Base-by-base conservation (phyloP, 2,888 invertebrate species). In the Heteropelma amictum region DNA sequence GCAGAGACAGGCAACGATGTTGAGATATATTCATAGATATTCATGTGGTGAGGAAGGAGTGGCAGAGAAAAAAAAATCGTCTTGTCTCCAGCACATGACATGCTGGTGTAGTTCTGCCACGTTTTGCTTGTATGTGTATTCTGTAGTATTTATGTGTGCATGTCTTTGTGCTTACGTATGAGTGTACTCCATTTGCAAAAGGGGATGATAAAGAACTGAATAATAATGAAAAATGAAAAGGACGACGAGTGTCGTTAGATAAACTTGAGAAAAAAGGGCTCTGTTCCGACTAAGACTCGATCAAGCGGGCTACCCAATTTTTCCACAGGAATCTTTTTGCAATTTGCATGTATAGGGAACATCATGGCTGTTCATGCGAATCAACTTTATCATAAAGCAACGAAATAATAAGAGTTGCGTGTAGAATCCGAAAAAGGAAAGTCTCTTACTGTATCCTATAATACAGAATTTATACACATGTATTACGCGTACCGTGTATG, bases 221-320 rank as follows among this genome's bases (percentile, higher is more conserved):
- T 53, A 63, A 69, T 58, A 51, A 56, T 49, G 71, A 63, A 75
- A 75, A 71, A 71, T 53, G 56, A 67, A 71, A 49, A 61, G 42
- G 61, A 54, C 40, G 61, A 67, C 65, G 49, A 42, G 47, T 49
- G 49, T 71, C 60, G 56, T 61, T 65, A 56, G 30, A 65, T 56
- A 61, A 47, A 21, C n/a, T 12, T 12, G 54, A 23, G 42, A 21
- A 40, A 30, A 63, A 64, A 40, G 54, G 56, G 42, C 40, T 40
- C 38, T 35, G 33, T 35, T 19, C 14, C 49, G 60, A 38, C 58
- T 68, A 42, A 54, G 40, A 54, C 42, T 60, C 60, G 30, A 45
- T 49, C 42, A 63, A 42, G n/a, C 45, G 21, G 54, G 70, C 47
- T 40, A 67, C 35, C 71, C 54, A 75, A 75, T 71, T 71, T 75